phyloP scores from a whole-genome alignment of 2,888 invertebrate genomes.

The Ligdia adustata region DNA sequence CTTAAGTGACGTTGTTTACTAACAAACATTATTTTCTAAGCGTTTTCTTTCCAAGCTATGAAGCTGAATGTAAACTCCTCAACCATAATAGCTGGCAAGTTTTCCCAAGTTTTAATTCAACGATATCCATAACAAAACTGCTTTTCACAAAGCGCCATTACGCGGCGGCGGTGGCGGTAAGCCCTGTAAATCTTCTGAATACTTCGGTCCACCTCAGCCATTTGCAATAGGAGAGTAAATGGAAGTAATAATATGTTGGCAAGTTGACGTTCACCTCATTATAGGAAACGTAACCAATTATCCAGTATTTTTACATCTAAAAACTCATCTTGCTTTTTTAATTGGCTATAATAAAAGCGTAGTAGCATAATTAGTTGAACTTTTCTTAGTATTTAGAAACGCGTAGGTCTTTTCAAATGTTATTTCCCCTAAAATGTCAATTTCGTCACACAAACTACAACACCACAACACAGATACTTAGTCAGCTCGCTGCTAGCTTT shows the following conservation, averaged over 20 bases:
- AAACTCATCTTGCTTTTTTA: no score
- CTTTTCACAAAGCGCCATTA: conserved; percentile 25
- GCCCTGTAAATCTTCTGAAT: conserved; percentile 19
- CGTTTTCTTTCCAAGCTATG: not conserved
- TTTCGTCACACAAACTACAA: no score
- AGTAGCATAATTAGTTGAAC: no score
- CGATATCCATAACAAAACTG: conserved; percentile 14
- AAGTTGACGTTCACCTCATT: no score
- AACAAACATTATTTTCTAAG: conserved; percentile 1
- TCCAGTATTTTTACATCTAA: no score
- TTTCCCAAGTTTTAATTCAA: conserved; percentile 18
- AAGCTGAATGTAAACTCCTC: conserved; percentile 1
- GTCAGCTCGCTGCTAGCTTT: no score
- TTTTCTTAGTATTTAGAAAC: no score
- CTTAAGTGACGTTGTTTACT: not conserved
- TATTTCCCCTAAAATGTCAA: no score
- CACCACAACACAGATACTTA: no score
- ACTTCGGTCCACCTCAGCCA: not conserved
- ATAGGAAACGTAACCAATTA: no score
- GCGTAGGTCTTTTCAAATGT: no score
- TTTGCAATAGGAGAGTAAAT: conserved; percentile 1
- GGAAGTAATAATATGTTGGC: not conserved
- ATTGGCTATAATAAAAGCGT: no score
- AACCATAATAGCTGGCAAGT: conserved; percentile 2
- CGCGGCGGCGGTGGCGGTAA: conserved; percentile 6